Conservation (phyloP, 1,140 invertebrate species). For the Drosophila kanapiae region DNA sequence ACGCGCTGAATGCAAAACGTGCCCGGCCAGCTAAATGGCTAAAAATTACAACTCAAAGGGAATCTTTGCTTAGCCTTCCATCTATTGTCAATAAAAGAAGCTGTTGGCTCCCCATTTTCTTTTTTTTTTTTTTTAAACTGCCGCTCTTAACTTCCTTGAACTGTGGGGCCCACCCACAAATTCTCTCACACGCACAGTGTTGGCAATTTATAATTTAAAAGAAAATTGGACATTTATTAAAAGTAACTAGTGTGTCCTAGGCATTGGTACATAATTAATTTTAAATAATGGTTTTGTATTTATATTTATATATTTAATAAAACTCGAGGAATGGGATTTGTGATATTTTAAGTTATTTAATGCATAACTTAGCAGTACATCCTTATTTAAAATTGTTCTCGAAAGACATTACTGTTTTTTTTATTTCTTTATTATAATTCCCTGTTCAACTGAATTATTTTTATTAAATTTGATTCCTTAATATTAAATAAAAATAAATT, state of each 20-base stretch:
- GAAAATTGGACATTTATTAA: neutral
- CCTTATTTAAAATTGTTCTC: too few relatives aligned
- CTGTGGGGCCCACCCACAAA: conserved; percentile 64
- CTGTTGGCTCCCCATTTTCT: conserved; percentile 25
- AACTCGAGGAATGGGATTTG: too few relatives aligned
- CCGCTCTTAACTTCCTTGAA: conserved; percentile 48
- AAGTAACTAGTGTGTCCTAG: neutral
- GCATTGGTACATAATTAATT: too few relatives aligned
- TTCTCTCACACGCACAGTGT: conserved; percentile 39
- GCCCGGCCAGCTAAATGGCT: conserved; percentile 79
- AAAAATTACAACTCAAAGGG: conserved; percentile 69
- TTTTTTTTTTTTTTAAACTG: conserved; percentile 47
- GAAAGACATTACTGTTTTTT: too few relatives aligned
- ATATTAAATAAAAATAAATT: neutral
- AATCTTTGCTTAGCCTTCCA: conserved; percentile 50
- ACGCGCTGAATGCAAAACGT: conserved; percentile 82
- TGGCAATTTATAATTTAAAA: neutral
- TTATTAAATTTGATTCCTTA: too few relatives aligned
- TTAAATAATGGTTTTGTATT: too few relatives aligned
- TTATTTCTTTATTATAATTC: too few relatives aligned
- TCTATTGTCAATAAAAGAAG: conserved; percentile 72
- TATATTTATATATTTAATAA: too few relatives aligned
- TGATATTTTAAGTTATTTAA: too few relatives aligned
- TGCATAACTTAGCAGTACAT: too few relatives aligned
- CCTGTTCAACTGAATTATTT: too few relatives aligned